These are phyloP conservation scores for Syncerus caffer DNA, from an alignment of 2,797 vertebrate species.

Conservation along the genomic window DNA sequence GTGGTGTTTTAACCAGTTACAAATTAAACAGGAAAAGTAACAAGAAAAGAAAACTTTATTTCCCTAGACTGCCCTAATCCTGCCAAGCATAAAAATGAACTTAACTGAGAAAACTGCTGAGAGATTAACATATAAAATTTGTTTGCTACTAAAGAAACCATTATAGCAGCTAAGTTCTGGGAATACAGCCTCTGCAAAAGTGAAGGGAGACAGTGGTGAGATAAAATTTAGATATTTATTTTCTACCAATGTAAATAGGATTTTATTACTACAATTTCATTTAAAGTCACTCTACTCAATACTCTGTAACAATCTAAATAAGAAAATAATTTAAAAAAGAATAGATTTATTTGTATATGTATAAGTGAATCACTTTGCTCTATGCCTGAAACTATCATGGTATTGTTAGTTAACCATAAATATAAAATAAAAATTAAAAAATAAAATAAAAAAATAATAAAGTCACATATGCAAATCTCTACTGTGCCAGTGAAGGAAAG, in stretches of 20 bases:
- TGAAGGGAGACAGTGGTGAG: neutral
- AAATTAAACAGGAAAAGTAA: conserved; percentile 79
- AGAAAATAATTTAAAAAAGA: neutral
- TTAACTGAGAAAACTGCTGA: conserved; percentile 72
- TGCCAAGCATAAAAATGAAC: conserved; percentile 77
- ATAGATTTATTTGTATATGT: neutral
- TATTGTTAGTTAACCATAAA: neutral
- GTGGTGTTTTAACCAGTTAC: conserved; percentile 74
- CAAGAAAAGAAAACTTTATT: conserved; percentile 77
- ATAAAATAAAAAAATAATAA: conserved; percentile 32
- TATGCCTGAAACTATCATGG: neutral
- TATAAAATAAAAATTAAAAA: neutral
- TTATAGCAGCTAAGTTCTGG: conserved; percentile 55
- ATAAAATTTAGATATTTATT: conserved; percentile 59
- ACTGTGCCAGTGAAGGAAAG: neutral
- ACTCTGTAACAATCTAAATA: neutral
- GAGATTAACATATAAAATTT: conserved; percentile 78
- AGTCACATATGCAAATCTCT: conserved; percentile 6
- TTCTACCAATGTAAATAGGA: conserved; percentile 14
- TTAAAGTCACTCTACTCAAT: neutral
- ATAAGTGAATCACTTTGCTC: neutral
- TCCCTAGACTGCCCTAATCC: conserved; percentile 73
- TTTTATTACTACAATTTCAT: conserved; percentile 43
- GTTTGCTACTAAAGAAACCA: conserved; percentile 63
- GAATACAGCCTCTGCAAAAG: conserved; percentile 58